Percentiles rank a stretch among this genome's conserved stretches.
Evolutionary conservation across 2,888 invertebrate genomes (phyloP).

Genomic region (Sicus ferrugineus): DNA sequence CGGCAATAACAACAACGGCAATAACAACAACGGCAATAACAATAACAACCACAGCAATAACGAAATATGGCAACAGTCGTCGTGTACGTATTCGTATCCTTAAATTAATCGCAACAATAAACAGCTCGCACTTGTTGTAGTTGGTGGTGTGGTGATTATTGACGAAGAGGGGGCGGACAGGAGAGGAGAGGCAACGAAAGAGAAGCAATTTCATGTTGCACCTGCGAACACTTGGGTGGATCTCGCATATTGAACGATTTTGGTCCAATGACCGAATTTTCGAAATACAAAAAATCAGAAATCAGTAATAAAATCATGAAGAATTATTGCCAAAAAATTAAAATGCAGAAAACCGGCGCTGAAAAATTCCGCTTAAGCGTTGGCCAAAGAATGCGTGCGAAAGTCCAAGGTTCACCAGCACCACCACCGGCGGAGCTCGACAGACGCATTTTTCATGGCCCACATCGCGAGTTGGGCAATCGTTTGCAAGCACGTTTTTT

Average conservation of each 20-base stretch:
- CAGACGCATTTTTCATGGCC: conserved; percentile 7
- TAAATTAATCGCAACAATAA: background rate
- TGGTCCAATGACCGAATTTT: conserved; percentile 13
- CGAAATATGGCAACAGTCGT: background rate
- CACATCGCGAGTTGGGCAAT: background rate
- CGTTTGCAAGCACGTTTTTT: background rate
- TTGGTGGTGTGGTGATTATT: conserved; percentile 3
- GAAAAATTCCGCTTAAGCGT: background rate
- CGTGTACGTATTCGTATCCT: conserved; percentile 9
- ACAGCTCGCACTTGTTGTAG: conserved; percentile 15
- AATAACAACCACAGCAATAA: too few relatives aligned
- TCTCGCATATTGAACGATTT: background rate
- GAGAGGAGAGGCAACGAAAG: background rate
- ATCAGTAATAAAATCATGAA: conserved; percentile 7
- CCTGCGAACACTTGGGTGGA: background rate
- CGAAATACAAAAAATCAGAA: background rate
- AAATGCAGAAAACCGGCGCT: background rate
- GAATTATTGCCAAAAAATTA: conserved; percentile 3
- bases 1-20: background rate
- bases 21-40: background rate
- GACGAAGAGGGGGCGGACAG: background rate
- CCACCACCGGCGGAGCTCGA: background rate
- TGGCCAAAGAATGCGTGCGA: conserved; percentile 23
- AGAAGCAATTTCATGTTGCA: conserved; percentile 2
- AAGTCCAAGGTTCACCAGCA: conserved; percentile 32